These are phyloP conservation scores for Hydractinia echinata DNA, from an alignment of 30 jellyfish, hydroid and myxozoan species.

Conservation along the genomic window DNA sequence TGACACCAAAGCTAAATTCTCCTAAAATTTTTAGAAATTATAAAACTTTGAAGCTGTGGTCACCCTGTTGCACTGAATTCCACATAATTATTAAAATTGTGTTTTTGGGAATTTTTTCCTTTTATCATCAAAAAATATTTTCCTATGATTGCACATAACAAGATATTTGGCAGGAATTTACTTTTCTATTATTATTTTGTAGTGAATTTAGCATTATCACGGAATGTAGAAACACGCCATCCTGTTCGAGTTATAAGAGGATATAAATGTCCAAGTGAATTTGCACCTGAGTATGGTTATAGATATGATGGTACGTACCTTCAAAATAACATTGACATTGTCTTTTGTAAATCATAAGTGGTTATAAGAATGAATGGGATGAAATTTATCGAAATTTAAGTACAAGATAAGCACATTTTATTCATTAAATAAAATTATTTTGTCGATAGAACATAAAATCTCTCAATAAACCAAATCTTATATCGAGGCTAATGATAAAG, in stretches of 20 bases:
- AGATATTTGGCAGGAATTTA: too few species aligned
- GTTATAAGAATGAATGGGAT: not conserved
- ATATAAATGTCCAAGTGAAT: constrained; percentile 52
- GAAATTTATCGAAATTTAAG: not conserved
- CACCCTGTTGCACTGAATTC: too few species aligned
- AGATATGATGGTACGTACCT: constrained; percentile 59
- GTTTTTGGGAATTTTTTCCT: too few species aligned
- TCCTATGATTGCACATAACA: too few species aligned
- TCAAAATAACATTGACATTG: not conserved
- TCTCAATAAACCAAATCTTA: too few species aligned
- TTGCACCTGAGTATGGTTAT: constrained; percentile 74
- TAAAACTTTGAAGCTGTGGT: too few species aligned
- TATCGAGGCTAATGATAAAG: too few species aligned
- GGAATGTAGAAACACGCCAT: constrained; percentile 48
- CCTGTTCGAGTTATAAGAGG: constrained; percentile 84
- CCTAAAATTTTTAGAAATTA: too few species aligned
- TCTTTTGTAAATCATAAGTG: not conserved
- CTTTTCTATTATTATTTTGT: not conserved
- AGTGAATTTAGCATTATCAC: constrained; percentile 60
- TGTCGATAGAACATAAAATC: too few species aligned
- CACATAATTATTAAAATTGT: too few species aligned
- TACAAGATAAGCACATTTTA: not conserved
- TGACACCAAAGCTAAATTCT: too few species aligned
- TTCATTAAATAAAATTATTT: not conserved
- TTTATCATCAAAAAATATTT: too few species aligned